A percentile compares a stretch with the other conserved stretches of the same genome.
Evolutionary conservation across 2,113 vertebrate genomes (phyloP).

Genomic region (Kryptolebias marmoratus): DNA sequence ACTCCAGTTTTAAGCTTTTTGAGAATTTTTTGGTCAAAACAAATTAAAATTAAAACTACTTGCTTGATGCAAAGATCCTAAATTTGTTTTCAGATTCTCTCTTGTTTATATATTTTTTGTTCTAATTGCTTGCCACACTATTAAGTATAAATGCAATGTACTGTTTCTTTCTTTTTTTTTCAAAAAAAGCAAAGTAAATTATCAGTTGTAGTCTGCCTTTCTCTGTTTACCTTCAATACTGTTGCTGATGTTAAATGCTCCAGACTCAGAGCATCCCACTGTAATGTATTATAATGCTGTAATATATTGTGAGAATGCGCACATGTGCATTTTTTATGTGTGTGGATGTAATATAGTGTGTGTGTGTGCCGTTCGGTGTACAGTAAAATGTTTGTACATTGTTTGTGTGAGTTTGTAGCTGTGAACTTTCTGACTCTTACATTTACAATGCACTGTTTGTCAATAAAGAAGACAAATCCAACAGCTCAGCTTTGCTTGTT

Average conservation of each 20-base stretch:
- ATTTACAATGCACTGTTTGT: conserved; percentile 81
- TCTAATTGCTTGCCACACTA: conserved; percentile 49
- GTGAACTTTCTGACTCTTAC: conserved; percentile 81
- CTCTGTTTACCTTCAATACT: conserved; percentile 63
- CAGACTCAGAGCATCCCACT: conserved; percentile 57
- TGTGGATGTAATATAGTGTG: conserved; percentile 30
- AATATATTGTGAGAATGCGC: conserved; percentile 61
- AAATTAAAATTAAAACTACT: neutral
- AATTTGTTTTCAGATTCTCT: conserved; percentile 7
- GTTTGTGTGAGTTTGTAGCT: conserved; percentile 82
- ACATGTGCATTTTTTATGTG: conserved; percentile 43
- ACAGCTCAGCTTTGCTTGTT: neutral
- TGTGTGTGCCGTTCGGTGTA: conserved; percentile 70
- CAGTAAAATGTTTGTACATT: conserved; percentile 80
- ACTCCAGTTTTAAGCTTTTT: conserved; percentile 2
- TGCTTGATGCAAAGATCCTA: conserved; percentile 18
- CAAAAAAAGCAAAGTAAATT: conserved; percentile 23
- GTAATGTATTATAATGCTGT: conserved; percentile 68
- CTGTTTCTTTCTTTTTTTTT: conserved; percentile 29
- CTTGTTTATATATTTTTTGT: conserved; percentile 35
- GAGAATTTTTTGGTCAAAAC: conserved; percentile 9
- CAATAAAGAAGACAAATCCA: conserved; percentile 79
- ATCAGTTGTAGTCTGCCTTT: conserved; percentile 56
- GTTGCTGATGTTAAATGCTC: conserved; percentile 58
- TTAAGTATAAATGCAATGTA: conserved; percentile 49